Percentiles rank a stretch among this genome's conserved stretches.
Conservation (phyloP, 2,113 vertebrate species). For the Nibea coibor region DNA sequence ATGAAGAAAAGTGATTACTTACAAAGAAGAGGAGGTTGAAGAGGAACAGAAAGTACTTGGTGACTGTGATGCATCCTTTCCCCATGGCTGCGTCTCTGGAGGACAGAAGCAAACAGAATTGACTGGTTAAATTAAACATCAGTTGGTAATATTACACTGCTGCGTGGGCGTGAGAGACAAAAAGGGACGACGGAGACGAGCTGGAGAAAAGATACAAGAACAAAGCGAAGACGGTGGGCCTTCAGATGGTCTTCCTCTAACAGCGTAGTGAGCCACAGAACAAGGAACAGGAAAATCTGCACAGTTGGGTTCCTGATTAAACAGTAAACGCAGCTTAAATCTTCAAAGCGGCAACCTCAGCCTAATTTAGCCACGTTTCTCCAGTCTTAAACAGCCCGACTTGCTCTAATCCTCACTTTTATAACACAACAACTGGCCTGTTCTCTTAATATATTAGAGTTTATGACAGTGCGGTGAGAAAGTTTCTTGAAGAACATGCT, state of each 20-base stretch:
- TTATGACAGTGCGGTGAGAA: conserved; percentile 8
- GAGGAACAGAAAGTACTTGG: conserved; percentile 96
- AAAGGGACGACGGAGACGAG: conserved; percentile 20
- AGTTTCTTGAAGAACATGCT: conserved; percentile 10
- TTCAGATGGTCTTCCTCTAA: conserved; percentile 3
- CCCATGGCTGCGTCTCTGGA: conserved; percentile 76
- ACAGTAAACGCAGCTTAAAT: conserved; percentile 48
- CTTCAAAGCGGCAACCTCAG: conserved; percentile 43
- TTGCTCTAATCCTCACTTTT: conserved; percentile 37
- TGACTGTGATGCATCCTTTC: conserved; percentile 90
- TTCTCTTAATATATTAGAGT: background rate
- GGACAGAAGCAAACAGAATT: conserved; percentile 40
- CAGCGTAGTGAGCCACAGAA: background rate
- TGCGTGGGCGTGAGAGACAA: background rate
- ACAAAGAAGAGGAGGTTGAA: conserved; percentile 97
- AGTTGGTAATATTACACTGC: background rate
- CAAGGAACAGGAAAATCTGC: conserved; percentile 40
- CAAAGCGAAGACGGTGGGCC: background rate
- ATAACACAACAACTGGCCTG: conserved; percentile 9
- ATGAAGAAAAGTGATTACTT: conserved; percentile 78
- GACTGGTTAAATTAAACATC: conserved; percentile 16
- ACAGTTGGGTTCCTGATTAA: conserved; percentile 42
- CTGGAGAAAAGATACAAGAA: conserved; percentile 26
- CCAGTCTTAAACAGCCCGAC: conserved; percentile 16
- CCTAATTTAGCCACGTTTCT: conserved; percentile 17